Evolutionary conservation across 2,113 vertebrate genomes (phyloP).

Genomic region (Ardeotis arabs): DNA sequence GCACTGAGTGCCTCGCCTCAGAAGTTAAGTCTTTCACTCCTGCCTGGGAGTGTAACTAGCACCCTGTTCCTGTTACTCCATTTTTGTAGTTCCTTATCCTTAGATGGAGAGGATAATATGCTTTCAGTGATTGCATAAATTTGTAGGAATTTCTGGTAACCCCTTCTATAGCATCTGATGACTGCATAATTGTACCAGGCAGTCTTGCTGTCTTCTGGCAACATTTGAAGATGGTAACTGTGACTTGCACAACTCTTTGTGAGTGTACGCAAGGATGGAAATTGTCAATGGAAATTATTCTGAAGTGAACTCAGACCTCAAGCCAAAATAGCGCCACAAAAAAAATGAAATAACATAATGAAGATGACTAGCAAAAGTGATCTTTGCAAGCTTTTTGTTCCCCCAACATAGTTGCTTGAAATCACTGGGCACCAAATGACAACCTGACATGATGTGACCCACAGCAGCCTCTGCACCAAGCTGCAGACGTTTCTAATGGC

Average conservation of each 20-base stretch:
- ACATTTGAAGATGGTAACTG: background rate
- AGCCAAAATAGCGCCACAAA: accelerated
- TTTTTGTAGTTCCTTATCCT: background rate
- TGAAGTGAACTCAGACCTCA: background rate
- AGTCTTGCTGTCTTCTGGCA: background rate
- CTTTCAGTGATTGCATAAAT: background rate
- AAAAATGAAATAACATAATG: background rate
- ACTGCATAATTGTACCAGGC: background rate
- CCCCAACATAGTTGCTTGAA: background rate
- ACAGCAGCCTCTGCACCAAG: background rate
- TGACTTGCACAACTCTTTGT: background rate
- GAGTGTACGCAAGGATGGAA: background rate
- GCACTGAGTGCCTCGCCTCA: background rate
- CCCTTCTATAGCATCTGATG: too few relatives aligned
- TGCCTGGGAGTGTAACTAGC: background rate
- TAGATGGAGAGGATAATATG: background rate
- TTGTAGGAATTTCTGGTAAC: background rate
- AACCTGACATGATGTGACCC: background rate
- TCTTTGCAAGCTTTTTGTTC: background rate
- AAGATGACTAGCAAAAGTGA: background rate
- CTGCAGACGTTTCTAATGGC: background rate
- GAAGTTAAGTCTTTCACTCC: background rate
- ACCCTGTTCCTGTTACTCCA: background rate
- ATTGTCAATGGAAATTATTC: background rate
- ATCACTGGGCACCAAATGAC: background rate